Percentiles rank a stretch among this genome's conserved stretches.
phyloP scores from a whole-genome alignment of 2,113 vertebrate species.

The Erythrocercus mccallii region DNA sequence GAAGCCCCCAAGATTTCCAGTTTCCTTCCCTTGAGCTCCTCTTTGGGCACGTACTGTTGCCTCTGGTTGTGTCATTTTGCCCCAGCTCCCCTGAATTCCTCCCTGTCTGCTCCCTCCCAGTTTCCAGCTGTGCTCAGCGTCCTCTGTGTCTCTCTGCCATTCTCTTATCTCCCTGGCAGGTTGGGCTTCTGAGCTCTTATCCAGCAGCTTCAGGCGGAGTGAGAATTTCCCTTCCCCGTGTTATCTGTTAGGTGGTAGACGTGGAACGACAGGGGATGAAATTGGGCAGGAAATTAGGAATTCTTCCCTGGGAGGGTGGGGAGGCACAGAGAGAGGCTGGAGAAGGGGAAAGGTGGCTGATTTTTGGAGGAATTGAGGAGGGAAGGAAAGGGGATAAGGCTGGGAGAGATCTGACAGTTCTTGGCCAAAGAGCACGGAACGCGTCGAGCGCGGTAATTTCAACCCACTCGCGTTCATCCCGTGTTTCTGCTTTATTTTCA shows the following conservation, averaged over 20 bases:
- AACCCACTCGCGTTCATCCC: accelerated
- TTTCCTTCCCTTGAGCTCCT: background rate
- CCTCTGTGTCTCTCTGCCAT: background rate
- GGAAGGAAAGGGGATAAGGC: background rate
- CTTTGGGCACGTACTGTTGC: accelerated
- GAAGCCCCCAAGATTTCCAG: accelerated
- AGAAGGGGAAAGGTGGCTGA: background rate
- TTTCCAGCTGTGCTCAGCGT: background rate
- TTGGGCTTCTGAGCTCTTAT: background rate
- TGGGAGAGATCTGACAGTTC: accelerated
- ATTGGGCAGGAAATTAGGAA: background rate
- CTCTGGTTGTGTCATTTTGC: accelerated
- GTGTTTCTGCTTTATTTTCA: accelerated
- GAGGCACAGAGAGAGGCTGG: background rate
- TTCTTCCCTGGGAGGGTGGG: too few species aligned
- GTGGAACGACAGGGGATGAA: accelerated
- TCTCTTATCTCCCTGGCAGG: background rate
- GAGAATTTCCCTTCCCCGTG: accelerated
- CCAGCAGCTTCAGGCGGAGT: accelerated
- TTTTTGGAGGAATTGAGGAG: background rate
- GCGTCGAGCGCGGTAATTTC: accelerated
- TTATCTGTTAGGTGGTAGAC: accelerated
- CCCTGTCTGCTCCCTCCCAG: background rate
- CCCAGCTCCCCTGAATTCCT: accelerated
- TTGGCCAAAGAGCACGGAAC: accelerated